Evolutionary conservation across 2,113 vertebrate species (phyloP).

Genomic region (Alaudala cheleensis): DNA sequence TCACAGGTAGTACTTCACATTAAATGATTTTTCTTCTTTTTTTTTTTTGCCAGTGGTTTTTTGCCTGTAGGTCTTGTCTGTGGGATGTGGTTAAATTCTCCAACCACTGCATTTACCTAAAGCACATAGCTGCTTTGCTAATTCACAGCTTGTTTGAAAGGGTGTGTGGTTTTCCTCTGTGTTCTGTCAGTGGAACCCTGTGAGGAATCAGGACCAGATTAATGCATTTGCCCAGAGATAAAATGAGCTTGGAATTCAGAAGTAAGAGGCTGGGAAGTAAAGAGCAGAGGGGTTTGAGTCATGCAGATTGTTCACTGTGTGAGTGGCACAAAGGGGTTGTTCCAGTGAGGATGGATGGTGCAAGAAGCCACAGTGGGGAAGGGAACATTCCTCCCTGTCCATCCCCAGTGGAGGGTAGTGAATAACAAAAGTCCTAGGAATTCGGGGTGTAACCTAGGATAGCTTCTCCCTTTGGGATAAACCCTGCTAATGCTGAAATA

Average conservation of each 20-base stretch:
- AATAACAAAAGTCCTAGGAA: slow-evolving; percentile 24
- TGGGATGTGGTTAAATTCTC: neutral
- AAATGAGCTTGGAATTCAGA: neutral
- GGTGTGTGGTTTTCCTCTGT: neutral
- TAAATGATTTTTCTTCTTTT: neutral
- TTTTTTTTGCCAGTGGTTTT: neutral
- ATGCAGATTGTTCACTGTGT: neutral
- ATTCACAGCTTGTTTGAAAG: neutral
- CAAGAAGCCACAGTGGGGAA: neutral
- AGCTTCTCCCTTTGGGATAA: slow-evolving; percentile 61
- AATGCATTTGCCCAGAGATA: neutral
- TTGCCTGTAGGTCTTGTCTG: neutral
- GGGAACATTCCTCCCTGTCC: neutral
- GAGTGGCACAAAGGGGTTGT: neutral
- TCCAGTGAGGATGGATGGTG: neutral
- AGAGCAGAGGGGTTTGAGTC: neutral
- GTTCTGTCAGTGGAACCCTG: neutral
- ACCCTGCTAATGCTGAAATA: slow-evolving; percentile 63
- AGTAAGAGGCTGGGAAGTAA: neutral
- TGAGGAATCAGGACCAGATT: neutral
- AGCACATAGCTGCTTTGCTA: neutral
- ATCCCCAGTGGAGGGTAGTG: accelerated
- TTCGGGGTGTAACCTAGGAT: slow-evolving; percentile 45
- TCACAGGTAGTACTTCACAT: neutral
- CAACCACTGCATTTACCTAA: neutral